Conservation (phyloP, 2,797 vertebrate genomes). For the Leptatherina wallacei region DNA sequence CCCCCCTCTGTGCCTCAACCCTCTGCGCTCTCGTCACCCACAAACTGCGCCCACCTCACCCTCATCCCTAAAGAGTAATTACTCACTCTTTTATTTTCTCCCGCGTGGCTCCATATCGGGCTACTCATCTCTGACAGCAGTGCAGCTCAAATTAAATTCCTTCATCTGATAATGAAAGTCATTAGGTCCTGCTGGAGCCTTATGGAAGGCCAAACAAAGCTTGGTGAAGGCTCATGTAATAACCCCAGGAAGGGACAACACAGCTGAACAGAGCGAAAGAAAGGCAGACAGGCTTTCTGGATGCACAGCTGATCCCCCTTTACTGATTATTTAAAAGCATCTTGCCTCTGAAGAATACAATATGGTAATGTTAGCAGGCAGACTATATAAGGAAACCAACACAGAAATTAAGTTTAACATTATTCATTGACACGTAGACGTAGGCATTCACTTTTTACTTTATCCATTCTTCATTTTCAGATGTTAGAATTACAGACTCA, state of each 20-base stretch:
- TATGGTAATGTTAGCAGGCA: not conserved
- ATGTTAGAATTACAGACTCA: too few species aligned
- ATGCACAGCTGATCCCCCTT: slow-evolving; percentile 38
- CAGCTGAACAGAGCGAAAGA: slow-evolving; percentile 33
- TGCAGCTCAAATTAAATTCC: slow-evolving; percentile 82
- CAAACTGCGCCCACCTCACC: slow-evolving; percentile 48
- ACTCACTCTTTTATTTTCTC: slow-evolving; percentile 79
- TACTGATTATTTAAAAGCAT: slow-evolving; percentile 17
- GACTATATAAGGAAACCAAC: too few species aligned
- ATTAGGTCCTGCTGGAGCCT: slow-evolving; percentile 75
- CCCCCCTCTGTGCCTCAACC: slow-evolving; percentile 33
- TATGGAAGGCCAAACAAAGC: slow-evolving; percentile 76
- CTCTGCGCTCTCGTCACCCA: slow-evolving; percentile 46
- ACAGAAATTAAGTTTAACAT: too few species aligned
- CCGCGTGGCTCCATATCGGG: slow-evolving; percentile 66
- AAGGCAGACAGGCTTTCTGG: slow-evolving; percentile 22
- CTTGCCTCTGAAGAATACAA: slow-evolving; percentile 9
- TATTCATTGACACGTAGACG: too few species aligned
- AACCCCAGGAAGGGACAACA: slow-evolving; percentile 59
- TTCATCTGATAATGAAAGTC: slow-evolving; percentile 83
- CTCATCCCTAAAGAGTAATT: slow-evolving; percentile 74
- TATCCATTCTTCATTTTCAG: too few species aligned
- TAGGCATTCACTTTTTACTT: too few species aligned
- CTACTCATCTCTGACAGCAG: slow-evolving; percentile 77
- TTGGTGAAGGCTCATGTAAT: slow-evolving; percentile 62